Percentiles rank a stretch among this genome's conserved stretches.
These are phyloP conservation scores for Apteryx owenii DNA, from an alignment of 2,113 vertebrate species.

Conservation along the genomic window DNA sequence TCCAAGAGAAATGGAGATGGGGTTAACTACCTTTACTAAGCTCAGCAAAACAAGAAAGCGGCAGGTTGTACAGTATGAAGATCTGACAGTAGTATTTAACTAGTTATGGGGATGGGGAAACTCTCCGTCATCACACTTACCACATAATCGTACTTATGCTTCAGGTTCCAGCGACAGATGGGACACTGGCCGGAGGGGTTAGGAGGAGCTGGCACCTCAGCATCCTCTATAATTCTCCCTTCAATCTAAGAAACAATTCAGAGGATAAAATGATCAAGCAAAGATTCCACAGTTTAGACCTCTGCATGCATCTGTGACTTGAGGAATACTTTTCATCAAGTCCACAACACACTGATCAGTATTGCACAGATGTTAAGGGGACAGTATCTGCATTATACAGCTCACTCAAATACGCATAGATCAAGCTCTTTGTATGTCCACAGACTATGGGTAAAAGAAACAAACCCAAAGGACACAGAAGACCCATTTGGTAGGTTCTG, in stretches of 20 bases:
- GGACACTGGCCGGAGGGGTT: slow-evolving; percentile 93
- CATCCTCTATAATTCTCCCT: slow-evolving; percentile 76
- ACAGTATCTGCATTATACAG: background rate
- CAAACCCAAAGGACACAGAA: background rate
- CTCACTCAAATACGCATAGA: background rate
- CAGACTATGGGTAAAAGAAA: background rate
- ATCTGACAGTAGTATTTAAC: background rate
- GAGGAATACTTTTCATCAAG: background rate
- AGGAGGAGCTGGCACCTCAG: slow-evolving; percentile 81
- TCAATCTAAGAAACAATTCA: slow-evolving; percentile 83
- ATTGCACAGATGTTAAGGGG: background rate
- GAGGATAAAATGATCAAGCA: background rate
- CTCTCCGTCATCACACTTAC: slow-evolving; percentile 76
- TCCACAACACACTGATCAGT: rapidly evolving
- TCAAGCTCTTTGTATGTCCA: background rate
- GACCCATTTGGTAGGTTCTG: background rate
- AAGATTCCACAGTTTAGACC: background rate
- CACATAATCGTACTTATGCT: slow-evolving; percentile 91
- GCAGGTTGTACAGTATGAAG: background rate
- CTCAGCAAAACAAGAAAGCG: rapidly evolving
- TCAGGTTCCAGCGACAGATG: slow-evolving; percentile 97
- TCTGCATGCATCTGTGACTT: background rate
- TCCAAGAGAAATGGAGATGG: background rate
- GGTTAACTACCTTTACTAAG: background rate
- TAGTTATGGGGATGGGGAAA: background rate